Percentiles rank a stretch among this genome's conserved stretches.
Evolutionary conservation across 2,797 vertebrate genomes (phyloP).

Genomic region (Hoplostethus mediterraneus): DNA sequence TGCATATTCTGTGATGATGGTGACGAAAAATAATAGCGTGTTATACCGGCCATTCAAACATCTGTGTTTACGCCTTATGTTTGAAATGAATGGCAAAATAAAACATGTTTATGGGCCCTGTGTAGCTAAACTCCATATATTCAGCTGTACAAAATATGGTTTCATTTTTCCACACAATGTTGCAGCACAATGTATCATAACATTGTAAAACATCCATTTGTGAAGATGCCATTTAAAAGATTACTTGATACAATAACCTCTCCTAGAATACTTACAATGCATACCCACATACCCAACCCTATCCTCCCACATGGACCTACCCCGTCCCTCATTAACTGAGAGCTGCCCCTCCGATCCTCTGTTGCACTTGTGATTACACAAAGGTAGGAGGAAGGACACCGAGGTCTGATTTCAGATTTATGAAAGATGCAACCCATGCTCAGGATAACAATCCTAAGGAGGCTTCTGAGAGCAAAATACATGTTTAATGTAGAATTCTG

Average conservation of each 20-base stretch:
- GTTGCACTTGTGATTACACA: background rate
- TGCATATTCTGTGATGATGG: no score
- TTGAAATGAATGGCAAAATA: no score
- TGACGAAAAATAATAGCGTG: no score
- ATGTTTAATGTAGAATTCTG: conserved; percentile 42
- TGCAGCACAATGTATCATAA: no score
- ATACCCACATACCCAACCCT: background rate
- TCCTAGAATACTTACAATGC: background rate
- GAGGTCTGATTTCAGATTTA: conserved; percentile 20
- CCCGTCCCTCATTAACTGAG: background rate
- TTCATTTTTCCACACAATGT: no score
- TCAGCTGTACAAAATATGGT: no score
- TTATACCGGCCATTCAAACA: no score
- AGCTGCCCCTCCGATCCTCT: background rate
- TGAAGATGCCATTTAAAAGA: background rate
- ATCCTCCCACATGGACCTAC: background rate
- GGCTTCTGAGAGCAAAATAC: conserved; percentile 14
- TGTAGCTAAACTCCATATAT: no score
- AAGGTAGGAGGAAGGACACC: conserved; percentile 14
- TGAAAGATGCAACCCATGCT: background rate
- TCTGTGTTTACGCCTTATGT: no score
- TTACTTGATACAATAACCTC: background rate
- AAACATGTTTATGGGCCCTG: no score
- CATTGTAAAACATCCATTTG: no score
- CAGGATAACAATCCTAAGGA: conserved; percentile 4